Conservation (phyloP, 2,113 vertebrate species). For the Delphinapterus leucas region DNA sequence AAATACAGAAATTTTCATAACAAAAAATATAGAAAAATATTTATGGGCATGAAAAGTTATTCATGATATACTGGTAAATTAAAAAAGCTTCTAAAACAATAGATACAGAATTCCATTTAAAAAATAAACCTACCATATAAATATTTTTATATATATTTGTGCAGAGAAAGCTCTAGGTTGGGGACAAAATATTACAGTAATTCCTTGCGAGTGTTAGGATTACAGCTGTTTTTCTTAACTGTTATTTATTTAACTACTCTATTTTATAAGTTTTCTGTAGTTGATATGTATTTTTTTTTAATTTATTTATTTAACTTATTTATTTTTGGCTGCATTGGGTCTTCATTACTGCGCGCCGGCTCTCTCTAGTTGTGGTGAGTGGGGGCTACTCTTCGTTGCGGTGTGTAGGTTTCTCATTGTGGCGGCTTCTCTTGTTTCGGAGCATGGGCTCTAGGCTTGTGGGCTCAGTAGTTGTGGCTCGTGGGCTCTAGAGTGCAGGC, state of each 20-base stretch:
- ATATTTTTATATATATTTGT: background rate
- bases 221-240: background rate
- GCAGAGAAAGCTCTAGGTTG: background rate
- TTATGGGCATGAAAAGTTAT: background rate
- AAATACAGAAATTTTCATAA: background rate
- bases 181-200: background rate
- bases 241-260: constrained; percentile 12
- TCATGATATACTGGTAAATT: background rate
- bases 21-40: background rate
- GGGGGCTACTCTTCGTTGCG: too few relatives aligned
- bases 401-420: too few relatives aligned
- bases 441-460: too few relatives aligned
- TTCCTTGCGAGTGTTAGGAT: background rate
- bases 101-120: background rate
- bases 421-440: too few relatives aligned
- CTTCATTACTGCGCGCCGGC: too few relatives aligned
- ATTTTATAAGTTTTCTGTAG: background rate
- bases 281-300: background rate
- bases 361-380: too few relatives aligned
- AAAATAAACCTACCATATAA: constrained; percentile 2
- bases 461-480: too few relatives aligned
- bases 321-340: too few relatives aligned
- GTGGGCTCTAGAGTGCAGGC: too few relatives aligned
- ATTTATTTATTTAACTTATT: too few relatives aligned
- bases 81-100: background rate